Base-by-base conservation (phyloP, 2,797 vertebrate species). In the Dallia pectoralis region DNA sequence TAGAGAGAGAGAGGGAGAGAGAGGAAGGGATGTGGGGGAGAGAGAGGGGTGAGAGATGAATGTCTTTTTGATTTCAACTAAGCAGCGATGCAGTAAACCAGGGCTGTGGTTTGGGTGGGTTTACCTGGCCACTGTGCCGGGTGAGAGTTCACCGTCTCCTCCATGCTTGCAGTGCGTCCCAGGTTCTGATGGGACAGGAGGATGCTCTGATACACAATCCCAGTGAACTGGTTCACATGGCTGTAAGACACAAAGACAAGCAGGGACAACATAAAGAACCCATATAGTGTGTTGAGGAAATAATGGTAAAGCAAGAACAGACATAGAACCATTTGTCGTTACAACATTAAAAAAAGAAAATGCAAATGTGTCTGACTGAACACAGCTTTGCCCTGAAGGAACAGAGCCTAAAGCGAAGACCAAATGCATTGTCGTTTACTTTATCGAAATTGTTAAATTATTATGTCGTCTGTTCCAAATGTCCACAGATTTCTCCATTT, bases 111-210 rank as follows among this genome's bases (percentile, higher is more conserved):
- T 40, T 40, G 36, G 36, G 67, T 77, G 76, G 62, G 79, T 48
- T 92, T 95, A 99, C 98, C 98, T 92, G 98, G 97, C 98, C 98
- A 99, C 74, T 98, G 96, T 77, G 94, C 91, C 80, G 97, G 97
- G 69, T 93, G 89, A 29, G 96, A 97, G 90, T 96, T 97, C 25
- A 95, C 75, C 3, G 95, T 91, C 89, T 97, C 96, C 79, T 97
- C 96, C 86, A 93, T 91, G 86, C 95, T 96, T 85, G 91, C 22
- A 53, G 93, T 87, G 90, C 91, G 93, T 73, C 90, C 72, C 12
- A 95, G 92, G 78, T 93, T 94, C 73, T 87, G 94, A 80, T 94
- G 95, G 74, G 94, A 94, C 80, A 99, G 93, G 79, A 99, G 86
- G 29, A 97, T 89, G 40, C 96, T 96, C 89, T 98, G 95, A 89